These are phyloP conservation scores for Xiphorhynchus erythropygius DNA, from an alignment of 2,797 vertebrate genomes.

Conservation along the genomic window DNA sequence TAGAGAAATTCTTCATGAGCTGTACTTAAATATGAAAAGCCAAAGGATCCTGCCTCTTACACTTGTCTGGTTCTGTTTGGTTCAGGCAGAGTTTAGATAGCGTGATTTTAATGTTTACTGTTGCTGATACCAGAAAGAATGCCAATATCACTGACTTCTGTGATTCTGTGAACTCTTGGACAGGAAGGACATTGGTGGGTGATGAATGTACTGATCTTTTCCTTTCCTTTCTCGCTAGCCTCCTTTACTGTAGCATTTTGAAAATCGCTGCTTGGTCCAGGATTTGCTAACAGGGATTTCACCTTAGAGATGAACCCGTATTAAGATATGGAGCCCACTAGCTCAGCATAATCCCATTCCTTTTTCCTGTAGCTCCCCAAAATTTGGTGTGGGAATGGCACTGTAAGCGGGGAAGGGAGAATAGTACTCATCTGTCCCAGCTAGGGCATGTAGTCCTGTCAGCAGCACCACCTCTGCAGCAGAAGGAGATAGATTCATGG, in stretches of 20 bases:
- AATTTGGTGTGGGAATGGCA: neutral
- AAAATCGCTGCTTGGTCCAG: neutral
- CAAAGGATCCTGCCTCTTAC: neutral
- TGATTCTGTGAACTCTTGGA: rapidly evolving
- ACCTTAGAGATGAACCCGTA: neutral
- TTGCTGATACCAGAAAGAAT: neutral
- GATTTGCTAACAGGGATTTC: neutral
- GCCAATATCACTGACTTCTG: neutral
- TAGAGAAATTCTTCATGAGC: neutral
- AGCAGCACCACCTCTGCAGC: neutral
- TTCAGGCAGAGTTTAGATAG: neutral
- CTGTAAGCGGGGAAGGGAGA: neutral
- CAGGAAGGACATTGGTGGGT: neutral
- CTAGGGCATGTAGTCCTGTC: neutral
- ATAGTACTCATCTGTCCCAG: rapidly evolving
- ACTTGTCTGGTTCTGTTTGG: neutral
- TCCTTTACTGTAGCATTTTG: neutral
- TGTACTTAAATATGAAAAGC: neutral
- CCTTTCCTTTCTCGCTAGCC: neutral
- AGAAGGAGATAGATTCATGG: neutral
- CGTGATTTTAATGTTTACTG: neutral
- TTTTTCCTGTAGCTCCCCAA: neutral
- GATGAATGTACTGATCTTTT: neutral
- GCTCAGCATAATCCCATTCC: neutral
- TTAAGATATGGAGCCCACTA: neutral